These are phyloP conservation scores for Scomber colias DNA, from an alignment of 2,113 vertebrate species.

Conservation along the genomic window DNA sequence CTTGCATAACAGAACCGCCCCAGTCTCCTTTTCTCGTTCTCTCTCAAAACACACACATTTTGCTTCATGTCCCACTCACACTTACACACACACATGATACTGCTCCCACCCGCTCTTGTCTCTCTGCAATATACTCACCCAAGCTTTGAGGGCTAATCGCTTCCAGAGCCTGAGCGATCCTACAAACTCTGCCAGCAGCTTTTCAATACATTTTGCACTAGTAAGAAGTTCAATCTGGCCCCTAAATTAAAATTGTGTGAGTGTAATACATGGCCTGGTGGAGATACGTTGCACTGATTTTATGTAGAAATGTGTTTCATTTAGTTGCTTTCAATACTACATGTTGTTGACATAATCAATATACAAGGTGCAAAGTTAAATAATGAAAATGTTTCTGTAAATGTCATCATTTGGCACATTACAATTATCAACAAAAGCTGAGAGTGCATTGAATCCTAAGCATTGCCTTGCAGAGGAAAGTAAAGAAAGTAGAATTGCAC, in stretches of 20 bases:
- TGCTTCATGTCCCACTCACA: conserved; percentile 54
- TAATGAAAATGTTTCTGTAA: conserved; percentile 18
- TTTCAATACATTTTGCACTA: conserved; percentile 56
- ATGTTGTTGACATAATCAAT: not conserved
- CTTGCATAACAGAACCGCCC: conserved; percentile 72
- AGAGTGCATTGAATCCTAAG: not conserved
- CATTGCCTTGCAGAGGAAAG: not conserved
- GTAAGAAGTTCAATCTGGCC: conserved; percentile 35
- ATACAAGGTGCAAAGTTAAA: conserved; percentile 22
- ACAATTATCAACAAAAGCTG: not conserved
- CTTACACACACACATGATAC: conserved; percentile 49
- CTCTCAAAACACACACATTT: conserved; percentile 57
- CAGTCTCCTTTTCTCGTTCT: conserved; percentile 44
- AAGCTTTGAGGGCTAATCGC: conserved; percentile 75
- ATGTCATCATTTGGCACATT: conserved; percentile 32
- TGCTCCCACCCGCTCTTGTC: conserved; percentile 63
- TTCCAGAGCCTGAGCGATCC: conserved; percentile 78
- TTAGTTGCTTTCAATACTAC: conserved; percentile 16
- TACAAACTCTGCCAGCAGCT: conserved; percentile 67
- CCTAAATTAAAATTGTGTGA: conserved; percentile 43
- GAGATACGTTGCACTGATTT: not conserved
- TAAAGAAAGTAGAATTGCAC: not conserved
- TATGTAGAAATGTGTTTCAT: conserved; percentile 34
- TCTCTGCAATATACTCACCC: conserved; percentile 64
- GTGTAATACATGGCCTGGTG: conserved; percentile 8